Conservation (phyloP, 2,113 vertebrate genomes). For the Porphyrio hochstetteri region DNA sequence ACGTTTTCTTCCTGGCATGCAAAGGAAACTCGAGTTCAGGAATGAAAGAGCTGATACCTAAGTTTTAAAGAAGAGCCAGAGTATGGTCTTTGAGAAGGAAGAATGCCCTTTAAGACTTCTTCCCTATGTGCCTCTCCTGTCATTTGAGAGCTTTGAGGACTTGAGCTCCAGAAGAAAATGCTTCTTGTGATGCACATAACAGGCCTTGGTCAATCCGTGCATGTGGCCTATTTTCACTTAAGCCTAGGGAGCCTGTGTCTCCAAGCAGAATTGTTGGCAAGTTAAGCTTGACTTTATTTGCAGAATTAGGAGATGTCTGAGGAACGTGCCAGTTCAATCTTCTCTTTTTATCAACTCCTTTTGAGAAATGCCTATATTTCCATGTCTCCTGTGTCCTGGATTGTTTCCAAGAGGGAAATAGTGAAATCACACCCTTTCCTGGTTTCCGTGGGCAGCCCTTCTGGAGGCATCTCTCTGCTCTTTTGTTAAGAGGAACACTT, state of each 20-base stretch:
- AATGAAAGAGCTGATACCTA: background rate
- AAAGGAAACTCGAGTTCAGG: background rate
- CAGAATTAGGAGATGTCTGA: background rate
- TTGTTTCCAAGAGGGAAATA: background rate
- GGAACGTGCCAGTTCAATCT: background rate
- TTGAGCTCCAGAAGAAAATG: background rate
- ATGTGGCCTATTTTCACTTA: background rate
- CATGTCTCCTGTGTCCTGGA: background rate
- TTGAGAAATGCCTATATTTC: accelerated
- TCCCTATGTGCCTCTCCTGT: background rate
- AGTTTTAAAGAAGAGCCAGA: background rate
- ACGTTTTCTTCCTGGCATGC: background rate
- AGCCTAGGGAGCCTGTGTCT: background rate
- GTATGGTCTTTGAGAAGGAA: background rate
- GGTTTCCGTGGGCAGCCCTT: background rate
- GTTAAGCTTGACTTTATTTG: background rate
- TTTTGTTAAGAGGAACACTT: background rate
- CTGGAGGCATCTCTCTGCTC: background rate
- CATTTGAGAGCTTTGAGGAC: background rate
- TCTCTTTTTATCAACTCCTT: background rate
- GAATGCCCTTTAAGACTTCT: background rate
- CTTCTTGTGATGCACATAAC: accelerated
- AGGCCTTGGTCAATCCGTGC: accelerated
- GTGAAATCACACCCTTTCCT: background rate
- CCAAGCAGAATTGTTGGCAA: background rate